phyloP scores from a whole-genome alignment of 1,140 invertebrate genomes.

The Agrypnia vestita region DNA sequence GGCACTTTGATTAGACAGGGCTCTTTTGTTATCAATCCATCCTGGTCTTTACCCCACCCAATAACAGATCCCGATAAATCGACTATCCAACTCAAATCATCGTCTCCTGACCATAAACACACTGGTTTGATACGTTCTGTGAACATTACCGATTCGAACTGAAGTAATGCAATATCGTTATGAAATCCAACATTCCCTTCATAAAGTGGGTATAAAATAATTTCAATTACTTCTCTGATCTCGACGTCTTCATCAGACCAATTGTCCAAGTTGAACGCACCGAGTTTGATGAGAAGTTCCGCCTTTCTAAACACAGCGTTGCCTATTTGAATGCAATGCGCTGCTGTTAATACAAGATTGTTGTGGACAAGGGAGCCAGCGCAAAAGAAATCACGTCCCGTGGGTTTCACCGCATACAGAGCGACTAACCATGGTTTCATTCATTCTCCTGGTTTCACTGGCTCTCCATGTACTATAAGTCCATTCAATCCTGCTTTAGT shows the following conservation, averaged over 20 bases:
- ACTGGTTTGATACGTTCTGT: neutral
- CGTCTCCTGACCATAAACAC: neutral
- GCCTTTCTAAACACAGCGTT: neutral
- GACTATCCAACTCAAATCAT: neutral
- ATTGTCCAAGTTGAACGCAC: neutral
- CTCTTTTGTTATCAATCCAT: neutral
- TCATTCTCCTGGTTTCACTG: constrained; percentile 75
- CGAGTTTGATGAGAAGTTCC: neutral
- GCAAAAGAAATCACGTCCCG: constrained; percentile 73
- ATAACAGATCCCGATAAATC: neutral
- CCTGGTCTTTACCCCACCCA: neutral
- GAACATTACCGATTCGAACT: neutral
- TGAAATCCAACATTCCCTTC: neutral
- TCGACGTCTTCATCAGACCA: neutral
- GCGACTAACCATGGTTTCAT: constrained; percentile 82
- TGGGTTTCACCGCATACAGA: constrained; percentile 71
- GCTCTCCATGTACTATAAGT: constrained; percentile 64
- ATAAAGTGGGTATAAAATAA: neutral
- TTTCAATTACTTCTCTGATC: neutral
- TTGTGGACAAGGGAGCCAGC: constrained; percentile 74
- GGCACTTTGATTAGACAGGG: neutral
- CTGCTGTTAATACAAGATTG: constrained; percentile 65
- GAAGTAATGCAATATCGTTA: constrained; percentile 6
- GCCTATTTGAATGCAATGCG: constrained; percentile 68
- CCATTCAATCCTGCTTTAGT: constrained; percentile 19